Evolutionary conservation across 2,797 vertebrate genomes (phyloP).

Genomic region (Sciurus carolinensis): DNA sequence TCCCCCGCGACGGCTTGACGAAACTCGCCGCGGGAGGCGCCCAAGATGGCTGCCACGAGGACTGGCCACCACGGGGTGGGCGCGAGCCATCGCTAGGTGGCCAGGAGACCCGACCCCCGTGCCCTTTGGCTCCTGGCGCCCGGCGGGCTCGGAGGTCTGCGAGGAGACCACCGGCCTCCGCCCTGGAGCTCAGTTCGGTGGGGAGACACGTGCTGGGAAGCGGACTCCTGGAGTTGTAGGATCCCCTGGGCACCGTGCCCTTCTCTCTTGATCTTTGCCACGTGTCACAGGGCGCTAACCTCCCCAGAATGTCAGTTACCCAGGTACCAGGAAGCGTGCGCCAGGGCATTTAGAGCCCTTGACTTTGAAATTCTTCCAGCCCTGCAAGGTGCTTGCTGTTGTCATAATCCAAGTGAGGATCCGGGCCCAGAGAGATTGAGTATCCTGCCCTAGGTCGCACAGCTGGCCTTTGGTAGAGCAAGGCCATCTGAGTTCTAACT

Average conservation of each 20-base stretch:
- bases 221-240: neutral
- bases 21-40: neutral
- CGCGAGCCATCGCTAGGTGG: neutral
- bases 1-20: conserved; percentile 49
- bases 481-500: neutral
- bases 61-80: conserved; percentile 68
- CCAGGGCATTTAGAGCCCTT: neutral
- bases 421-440: neutral
- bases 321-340: accelerated
- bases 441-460: neutral
- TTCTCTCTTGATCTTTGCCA: neutral
- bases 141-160: neutral
- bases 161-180: neutral
- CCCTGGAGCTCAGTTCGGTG: accelerated
- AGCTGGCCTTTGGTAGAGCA: neutral
- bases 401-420: neutral
- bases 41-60: conserved; percentile 90
- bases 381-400: neutral
- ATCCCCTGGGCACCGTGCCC: neutral
- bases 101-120: neutral
- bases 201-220: too few species aligned
- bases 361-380: neutral
- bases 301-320: neutral
- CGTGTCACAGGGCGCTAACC: neutral
- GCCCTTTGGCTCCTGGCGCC: neutral